Base-by-base conservation (phyloP, 1,140 invertebrate genomes). In the Trichonephila clavata region DNA sequence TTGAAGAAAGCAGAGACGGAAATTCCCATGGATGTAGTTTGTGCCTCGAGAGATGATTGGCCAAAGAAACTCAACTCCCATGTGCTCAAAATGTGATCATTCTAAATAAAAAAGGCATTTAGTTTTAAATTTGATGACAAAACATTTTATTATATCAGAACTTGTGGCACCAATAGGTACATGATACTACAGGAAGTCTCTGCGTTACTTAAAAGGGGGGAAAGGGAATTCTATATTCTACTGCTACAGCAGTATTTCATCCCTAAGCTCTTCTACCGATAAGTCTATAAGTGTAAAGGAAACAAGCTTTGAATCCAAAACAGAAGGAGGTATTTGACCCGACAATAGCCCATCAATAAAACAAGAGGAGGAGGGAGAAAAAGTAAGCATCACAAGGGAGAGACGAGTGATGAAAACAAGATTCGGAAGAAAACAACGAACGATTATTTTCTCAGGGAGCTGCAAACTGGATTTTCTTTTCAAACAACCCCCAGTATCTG, bases 371-470 rank as follows among this genome's bases (percentile, higher is more conserved):
- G 13, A 7, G 32, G 71, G 16, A 32, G 4, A 18, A 77, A 63
- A 63, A 50, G 50, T 50, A 50, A 18, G 16, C 61, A 63, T 32
- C 27, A 77, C 71, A 6, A 3, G 27, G 24, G 16, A 39, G 27
- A 16, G 71, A 77, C 71, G 71, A 77, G 27, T 77, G 71, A 77
- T 77, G 71, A 77, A 77, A 77, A 32, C 71, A 39, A 77, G 71
- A 39, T 39, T 77, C 71, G 13, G 68, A 8, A 39, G 65, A 77
- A 77, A 77, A 77, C 71, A 77, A 39, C 16, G 32, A 77, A 24
- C 71, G 71, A 77, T 83, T 83, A 83, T 83, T 83, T 83, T 59
- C 43, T 8, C 81, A 24, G 71, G 2, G 27, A 24, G 27, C 71
- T 39, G 50, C 4, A 57, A 27, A 59, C 39, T 59, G 21, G 81